A percentile compares a stretch with the other conserved stretches of the same genome.
These are phyloP conservation scores for Theretra japonica DNA, from an alignment of 2,888 invertebrate genomes.

Conservation along the genomic window DNA sequence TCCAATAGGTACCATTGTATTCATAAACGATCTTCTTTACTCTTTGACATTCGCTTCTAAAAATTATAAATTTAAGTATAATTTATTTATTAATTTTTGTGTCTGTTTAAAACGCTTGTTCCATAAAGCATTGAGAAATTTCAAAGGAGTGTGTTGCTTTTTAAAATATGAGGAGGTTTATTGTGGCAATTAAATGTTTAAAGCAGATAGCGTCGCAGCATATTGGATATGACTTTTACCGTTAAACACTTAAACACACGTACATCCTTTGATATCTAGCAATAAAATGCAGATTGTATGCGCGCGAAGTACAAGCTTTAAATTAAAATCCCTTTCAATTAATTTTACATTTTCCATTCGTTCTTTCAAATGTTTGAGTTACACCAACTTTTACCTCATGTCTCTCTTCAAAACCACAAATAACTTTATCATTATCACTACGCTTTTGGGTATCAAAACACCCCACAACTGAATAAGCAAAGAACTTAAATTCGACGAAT, in stretches of 20 bases:
- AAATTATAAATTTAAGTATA: slow-evolving; percentile 77
- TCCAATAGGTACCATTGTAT: slow-evolving; percentile 70
- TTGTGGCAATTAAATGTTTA: slow-evolving; percentile 19
- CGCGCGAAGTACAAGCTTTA: no score
- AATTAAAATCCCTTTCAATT: no score
- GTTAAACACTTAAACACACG: slow-evolving; percentile 2
- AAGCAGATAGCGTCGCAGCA: background rate
- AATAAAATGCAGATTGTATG: background rate
- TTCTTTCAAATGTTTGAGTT: no score
- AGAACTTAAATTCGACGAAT: slow-evolving; percentile 18
- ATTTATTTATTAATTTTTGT: slow-evolving; percentile 67
- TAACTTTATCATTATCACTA: no score
- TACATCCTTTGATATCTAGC: background rate
- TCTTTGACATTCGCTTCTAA: slow-evolving; percentile 73
- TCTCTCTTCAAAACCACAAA: no score
- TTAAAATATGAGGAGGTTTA: slow-evolving; percentile 15
- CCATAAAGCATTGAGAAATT: slow-evolving; percentile 16
- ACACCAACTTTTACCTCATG: no score
- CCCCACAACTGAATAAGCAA: background rate
- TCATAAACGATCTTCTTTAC: slow-evolving; percentile 72
- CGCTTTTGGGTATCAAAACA: background rate
- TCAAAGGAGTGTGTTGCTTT: slow-evolving; percentile 1
- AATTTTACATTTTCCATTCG: no score
- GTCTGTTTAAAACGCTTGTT: slow-evolving; percentile 42
- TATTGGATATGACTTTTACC: background rate